phyloP scores from a whole-genome alignment of 2,888 invertebrate genomes.

The Drosophila nigritarsus region DNA sequence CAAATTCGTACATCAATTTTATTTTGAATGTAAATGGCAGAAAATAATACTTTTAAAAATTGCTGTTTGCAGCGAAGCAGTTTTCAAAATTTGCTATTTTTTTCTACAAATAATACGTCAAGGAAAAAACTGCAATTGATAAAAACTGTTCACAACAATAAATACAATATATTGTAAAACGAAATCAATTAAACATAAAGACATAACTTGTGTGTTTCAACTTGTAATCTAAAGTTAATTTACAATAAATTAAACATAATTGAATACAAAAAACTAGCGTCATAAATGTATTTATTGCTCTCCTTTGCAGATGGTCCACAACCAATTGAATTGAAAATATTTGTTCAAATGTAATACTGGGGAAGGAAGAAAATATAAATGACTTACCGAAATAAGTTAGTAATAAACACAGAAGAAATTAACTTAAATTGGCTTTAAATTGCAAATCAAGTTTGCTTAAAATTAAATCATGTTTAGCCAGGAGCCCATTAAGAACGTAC shows the following conservation, averaged over 20 bases:
- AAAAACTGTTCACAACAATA: slow-evolving; percentile 62
- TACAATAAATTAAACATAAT: slow-evolving; percentile 63
- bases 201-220: slow-evolving; percentile 62
- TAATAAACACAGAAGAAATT: neutral
- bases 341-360: neutral
- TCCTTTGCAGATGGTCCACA: neutral
- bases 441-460: too few relatives aligned
- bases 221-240: slow-evolving; percentile 68
- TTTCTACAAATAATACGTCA: slow-evolving; percentile 44
- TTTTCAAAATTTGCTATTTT: slow-evolving; percentile 54
- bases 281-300: neutral
- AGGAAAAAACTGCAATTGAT: slow-evolving; percentile 42
- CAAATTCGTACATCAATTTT: slow-evolving; percentile 29
- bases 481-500: neutral
- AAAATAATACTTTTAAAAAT: slow-evolving; percentile 7
- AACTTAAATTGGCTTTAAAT: neutral
- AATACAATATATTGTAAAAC: slow-evolving; percentile 53
- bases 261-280: slow-evolving; percentile 28
- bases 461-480: neutral
- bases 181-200: slow-evolving; percentile 72
- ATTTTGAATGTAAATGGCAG: slow-evolving; percentile 21
- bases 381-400: neutral
- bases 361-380: neutral
- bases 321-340: neutral
- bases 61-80: slow-evolving; percentile 25